A percentile compares a stretch with the other conserved stretches of the same genome.
Evolutionary conservation across 2,888 invertebrate genomes (phyloP).

Genomic region (Drosophila niveifrons): DNA sequence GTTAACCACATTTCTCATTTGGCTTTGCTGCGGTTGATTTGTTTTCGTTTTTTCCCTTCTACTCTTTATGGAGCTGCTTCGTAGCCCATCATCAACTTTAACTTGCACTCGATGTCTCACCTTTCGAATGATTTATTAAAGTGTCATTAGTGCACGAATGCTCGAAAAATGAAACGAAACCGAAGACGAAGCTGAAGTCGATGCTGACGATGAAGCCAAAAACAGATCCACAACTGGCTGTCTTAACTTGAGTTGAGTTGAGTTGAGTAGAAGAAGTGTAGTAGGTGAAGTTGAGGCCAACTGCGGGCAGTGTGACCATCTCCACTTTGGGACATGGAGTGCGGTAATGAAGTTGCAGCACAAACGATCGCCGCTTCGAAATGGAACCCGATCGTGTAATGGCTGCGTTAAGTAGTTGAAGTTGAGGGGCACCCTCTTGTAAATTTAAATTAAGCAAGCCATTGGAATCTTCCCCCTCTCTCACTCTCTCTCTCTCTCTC

Average conservation of each 20-base stretch:
- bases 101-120: slow-evolving; percentile 83
- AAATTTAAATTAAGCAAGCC: slow-evolving; percentile 78
- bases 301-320: slow-evolving; percentile 22
- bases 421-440: slow-evolving; percentile 61
- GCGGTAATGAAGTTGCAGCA: slow-evolving; percentile 81
- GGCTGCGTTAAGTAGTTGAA: slow-evolving; percentile 82
- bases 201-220: slow-evolving; percentile 17
- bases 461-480: slow-evolving; percentile 32
- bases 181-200: slow-evolving; percentile 42
- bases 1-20: slow-evolving; percentile 76
- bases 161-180: slow-evolving; percentile 79
- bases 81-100: slow-evolving; percentile 73
- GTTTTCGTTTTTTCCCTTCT: slow-evolving; percentile 16
- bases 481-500: slow-evolving; percentile 18
- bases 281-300: slow-evolving; percentile 43
- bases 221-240: slow-evolving; percentile 43
- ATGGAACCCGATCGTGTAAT: slow-evolving; percentile 75
- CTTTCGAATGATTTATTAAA: slow-evolving; percentile 85
- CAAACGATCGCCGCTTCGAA: slow-evolving; percentile 62
- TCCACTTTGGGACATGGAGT: slow-evolving; percentile 57
- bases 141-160: slow-evolving; percentile 83
- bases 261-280: slow-evolving; percentile 1
- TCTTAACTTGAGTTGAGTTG: slow-evolving; percentile 51
- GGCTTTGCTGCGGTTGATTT: slow-evolving; percentile 47
- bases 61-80: slow-evolving; percentile 54